These are phyloP conservation scores for Drosophila biarmipes DNA, from an alignment of 1,140 invertebrate species.

Conservation along the genomic window DNA sequence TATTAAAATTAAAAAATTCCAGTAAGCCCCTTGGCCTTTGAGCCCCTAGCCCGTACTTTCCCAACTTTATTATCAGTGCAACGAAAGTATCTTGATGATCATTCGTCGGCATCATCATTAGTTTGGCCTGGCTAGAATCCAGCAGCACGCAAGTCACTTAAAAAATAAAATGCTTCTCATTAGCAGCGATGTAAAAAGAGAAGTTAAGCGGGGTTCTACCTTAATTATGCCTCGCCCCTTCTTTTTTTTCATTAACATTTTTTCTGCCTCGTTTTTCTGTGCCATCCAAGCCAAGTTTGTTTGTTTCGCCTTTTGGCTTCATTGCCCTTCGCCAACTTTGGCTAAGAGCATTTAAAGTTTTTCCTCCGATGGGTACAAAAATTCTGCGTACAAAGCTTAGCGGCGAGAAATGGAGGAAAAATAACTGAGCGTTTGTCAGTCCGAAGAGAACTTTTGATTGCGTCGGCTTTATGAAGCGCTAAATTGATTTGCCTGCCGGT, in stretches of 20 bases:
- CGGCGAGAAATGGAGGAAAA: slow-evolving; percentile 32
- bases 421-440: slow-evolving; percentile 55
- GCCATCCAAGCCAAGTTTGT: slow-evolving; percentile 60
- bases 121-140: slow-evolving; percentile 19
- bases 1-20: not conserved
- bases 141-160: slow-evolving; percentile 69
- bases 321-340: slow-evolving; percentile 40
- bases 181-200: slow-evolving; percentile 48
- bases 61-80: slow-evolving; percentile 30
- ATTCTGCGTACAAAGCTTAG: slow-evolving; percentile 46
- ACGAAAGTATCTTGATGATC: slow-evolving; percentile 20
- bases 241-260: slow-evolving; percentile 29
- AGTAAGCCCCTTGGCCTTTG: slow-evolving; percentile 16
- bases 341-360: slow-evolving; percentile 73
- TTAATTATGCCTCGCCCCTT: slow-evolving; percentile 59
- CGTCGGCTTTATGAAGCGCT: slow-evolving; percentile 66
- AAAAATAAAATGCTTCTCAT: slow-evolving; percentile 78
- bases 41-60: not conserved
- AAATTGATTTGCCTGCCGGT: slow-evolving; percentile 75
- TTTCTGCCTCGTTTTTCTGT: slow-evolving; percentile 27
- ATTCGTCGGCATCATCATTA: slow-evolving; percentile 45
- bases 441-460: slow-evolving; percentile 43
- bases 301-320: slow-evolving; percentile 54
- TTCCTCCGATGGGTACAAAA: slow-evolving; percentile 35
- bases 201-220: slow-evolving; percentile 75